Evolutionary conservation across 1,140 invertebrate genomes (phyloP).

Genomic region (Pseudomyrmex dendroicus): DNA sequence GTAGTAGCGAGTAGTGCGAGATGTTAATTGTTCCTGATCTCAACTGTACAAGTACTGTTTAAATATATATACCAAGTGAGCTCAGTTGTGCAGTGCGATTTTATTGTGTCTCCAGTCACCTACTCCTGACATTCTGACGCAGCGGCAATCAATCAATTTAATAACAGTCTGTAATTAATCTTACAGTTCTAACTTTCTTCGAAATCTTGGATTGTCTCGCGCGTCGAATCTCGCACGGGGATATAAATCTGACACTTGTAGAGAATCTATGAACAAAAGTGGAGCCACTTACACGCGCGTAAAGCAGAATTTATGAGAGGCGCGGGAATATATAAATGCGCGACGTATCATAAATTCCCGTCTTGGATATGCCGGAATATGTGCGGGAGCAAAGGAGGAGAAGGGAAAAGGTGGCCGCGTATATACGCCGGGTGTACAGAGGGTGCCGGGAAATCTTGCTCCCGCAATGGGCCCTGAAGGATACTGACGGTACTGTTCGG

Average conservation of each 20-base stretch:
- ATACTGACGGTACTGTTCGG: constrained; percentile 79
- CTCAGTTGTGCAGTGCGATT: too few species aligned
- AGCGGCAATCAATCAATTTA: too few species aligned
- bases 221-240: constrained; percentile 63
- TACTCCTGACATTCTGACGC: too few species aligned
- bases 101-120: too few species aligned
- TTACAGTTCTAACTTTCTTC: not conserved
- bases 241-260: constrained; percentile 80
- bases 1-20: too few species aligned
- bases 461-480: constrained; percentile 64
- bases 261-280: constrained; percentile 83
- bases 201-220: constrained; percentile 46
- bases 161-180: too few species aligned
- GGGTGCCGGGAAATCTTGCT: constrained; percentile 41
- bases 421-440: not conserved
- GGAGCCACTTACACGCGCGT: constrained; percentile 81
- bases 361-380: constrained; percentile 50
- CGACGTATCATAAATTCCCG: constrained; percentile 79
- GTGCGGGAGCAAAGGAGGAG: constrained; percentile 4
- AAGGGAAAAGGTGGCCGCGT: constrained; percentile 24
- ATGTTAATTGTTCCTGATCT: too few species aligned
- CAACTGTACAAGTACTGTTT: too few species aligned
- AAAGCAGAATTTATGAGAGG: constrained; percentile 80
- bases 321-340: constrained; percentile 80
- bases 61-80: too few species aligned